These are phyloP conservation scores for Hippocampus mohnikei DNA, from an alignment of 2,113 vertebrate genomes.

Conservation along the genomic window DNA sequence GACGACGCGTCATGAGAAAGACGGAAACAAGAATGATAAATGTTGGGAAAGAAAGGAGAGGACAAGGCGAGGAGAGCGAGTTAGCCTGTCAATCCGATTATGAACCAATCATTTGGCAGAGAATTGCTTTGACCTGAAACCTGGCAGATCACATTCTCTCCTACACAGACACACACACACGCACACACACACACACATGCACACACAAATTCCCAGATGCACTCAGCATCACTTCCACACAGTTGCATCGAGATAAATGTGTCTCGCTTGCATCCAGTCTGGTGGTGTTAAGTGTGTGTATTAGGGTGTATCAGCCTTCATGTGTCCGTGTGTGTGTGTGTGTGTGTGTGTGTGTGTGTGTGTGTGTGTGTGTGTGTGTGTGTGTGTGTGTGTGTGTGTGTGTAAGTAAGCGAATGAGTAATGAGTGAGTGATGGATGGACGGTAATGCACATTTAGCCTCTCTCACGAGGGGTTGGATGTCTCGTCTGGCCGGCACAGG, in stretches of 20 bases:
- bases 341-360: constrained; percentile 43
- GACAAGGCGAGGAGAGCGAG: constrained; percentile 40
- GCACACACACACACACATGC: constrained; percentile 7
- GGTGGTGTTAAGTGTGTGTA: constrained; percentile 68
- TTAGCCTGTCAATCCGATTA: constrained; percentile 69
- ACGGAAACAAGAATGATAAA: constrained; percentile 43
- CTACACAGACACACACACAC: constrained; percentile 21
- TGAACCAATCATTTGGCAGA: constrained; percentile 55
- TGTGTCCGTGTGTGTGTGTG: constrained; percentile 22
- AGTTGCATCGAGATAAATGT: constrained; percentile 67
- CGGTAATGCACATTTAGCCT: constrained; percentile 67
- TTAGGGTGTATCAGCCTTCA: constrained; percentile 63
- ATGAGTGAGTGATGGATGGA: constrained; percentile 69
- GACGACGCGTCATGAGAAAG: constrained; percentile 16
- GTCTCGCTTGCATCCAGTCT: constrained; percentile 63
- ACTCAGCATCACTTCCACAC: constrained; percentile 59
- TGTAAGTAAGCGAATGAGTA: constrained; percentile 70
- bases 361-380: too few species aligned
- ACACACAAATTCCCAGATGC: constrained; percentile 38
- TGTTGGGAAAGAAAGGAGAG: constrained; percentile 18
- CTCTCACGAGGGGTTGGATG: constrained; percentile 51
- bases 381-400: constrained; percentile 31
- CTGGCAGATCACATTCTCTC: constrained; percentile 51
- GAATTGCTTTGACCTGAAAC: constrained; percentile 65
- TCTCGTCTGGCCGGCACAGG: constrained; percentile 45